Evolutionary conservation across 37 sponge, comb jelly and placozoan genomes (phyloP), one percentile per base, ranked within the genome.

Genomic region (Ephydatia muelleri): DNA sequence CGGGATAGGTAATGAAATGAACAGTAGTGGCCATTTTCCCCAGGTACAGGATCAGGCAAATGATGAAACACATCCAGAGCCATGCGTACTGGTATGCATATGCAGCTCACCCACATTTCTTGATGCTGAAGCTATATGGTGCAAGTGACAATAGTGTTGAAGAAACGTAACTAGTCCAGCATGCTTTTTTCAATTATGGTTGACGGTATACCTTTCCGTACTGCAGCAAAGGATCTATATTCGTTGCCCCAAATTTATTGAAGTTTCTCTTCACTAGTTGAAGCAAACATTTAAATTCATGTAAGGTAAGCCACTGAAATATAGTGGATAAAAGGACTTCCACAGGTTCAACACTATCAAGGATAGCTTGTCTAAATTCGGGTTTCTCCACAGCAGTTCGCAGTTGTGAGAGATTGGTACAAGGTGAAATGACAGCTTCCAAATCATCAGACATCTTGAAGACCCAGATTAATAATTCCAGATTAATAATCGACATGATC

Each of bases 331-430:
- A 57, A 21, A 85, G 38, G 1, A 80, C 30, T 75, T 85, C 85
- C 36, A 85, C 78, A 76, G 80, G 81, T 5, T 31, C 81, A 67
- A 89, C 38, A 29, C 78, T 76, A 37, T 84, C 76, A 13, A 37
- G 30, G 33, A 79, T 31, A 33, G 36, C 76, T 64, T 78, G 74
- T n/a, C 70, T 71, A 28, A 85, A 2, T 1, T 81, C 82, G 38
- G 82, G 78, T 48, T 75, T 70, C 13, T 67, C 66, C 65, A 48
- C 83, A 40, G 71, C 81, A 85, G 38, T 48, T 65, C 86, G 29
- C 23, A 90, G 34, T 70, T 90, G 82, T 23, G 77, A 27, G 77
- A 85, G 75, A 87, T 80, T 89, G 65, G 34, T 85, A 49, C 91
- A 91, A 30, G 38, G 77, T 64, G 75, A 13, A 64, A 91, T 29